Conservation (phyloP, 2,888 invertebrate species). For the Bombylius discolor region DNA sequence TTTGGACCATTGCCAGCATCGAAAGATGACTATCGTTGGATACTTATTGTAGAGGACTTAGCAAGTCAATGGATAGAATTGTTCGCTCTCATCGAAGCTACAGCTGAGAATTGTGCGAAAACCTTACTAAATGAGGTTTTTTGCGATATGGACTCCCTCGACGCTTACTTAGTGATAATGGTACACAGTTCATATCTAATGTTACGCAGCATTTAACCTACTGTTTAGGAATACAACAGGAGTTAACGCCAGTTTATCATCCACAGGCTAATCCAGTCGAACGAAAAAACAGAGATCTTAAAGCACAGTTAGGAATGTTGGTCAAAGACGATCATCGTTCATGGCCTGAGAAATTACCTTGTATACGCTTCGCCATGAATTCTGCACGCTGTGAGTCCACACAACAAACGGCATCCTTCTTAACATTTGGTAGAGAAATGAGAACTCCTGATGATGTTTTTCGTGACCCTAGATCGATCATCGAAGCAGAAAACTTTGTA, state of each 20-base stretch:
- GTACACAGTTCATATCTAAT: conserved; percentile 23
- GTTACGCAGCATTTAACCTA: conserved; percentile 24
- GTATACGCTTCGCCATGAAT: too few species aligned
- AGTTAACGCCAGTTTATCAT: conserved; percentile 19
- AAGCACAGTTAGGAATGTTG: too few species aligned
- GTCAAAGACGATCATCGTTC: too few species aligned
- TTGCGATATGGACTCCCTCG: conserved; percentile 24
- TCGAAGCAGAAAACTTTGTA: too few species aligned
- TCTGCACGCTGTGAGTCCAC: too few species aligned
- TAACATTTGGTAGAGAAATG: too few species aligned
- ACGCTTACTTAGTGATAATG: conserved; percentile 27
- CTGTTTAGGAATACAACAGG: conserved; percentile 11
- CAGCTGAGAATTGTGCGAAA: conserved; percentile 20
- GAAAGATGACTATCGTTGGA: conserved; percentile 17
- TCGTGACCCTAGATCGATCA: too few species aligned
- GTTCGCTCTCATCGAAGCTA: conserved; percentile 21
- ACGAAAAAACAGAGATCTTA: too few species aligned
- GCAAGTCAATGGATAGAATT: conserved; percentile 21
- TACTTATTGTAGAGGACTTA: conserved; percentile 21
- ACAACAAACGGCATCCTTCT: too few species aligned
- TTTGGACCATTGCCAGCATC: conserved; percentile 13
- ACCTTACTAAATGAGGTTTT: conserved; percentile 22
- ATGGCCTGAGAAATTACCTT: too few species aligned
- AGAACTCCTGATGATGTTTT: too few species aligned
- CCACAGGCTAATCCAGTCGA: too few species aligned